Conservation (phyloP, 1,140 invertebrate species). For the Cyrtorhinus lividipennis region DNA sequence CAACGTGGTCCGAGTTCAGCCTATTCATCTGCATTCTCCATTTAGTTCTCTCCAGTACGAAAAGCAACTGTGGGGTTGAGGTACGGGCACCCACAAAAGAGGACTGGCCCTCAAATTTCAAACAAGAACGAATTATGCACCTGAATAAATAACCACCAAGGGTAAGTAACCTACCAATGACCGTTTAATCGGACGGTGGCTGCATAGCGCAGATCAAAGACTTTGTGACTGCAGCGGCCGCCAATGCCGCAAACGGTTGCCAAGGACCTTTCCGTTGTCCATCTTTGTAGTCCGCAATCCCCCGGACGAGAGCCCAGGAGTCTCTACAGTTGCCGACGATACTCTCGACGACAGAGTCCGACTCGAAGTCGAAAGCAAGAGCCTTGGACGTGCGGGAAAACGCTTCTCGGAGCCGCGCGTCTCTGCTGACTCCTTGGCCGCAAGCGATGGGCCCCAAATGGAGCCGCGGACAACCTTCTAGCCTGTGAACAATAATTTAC, state of each 20-base stretch:
- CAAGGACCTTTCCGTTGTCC: constrained; percentile 83
- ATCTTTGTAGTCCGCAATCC: constrained; percentile 92
- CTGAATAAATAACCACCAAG: too few relatives aligned
- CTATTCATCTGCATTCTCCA: too few relatives aligned
- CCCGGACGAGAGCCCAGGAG: constrained; percentile 56
- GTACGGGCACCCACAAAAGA: too few relatives aligned
- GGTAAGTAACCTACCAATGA: too few relatives aligned
- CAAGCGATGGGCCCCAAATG: constrained; percentile 77
- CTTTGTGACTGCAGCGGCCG: constrained; percentile 85
- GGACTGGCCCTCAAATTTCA: too few relatives aligned
- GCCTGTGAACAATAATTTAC: too few relatives aligned
- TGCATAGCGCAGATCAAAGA: constrained; percentile 74
- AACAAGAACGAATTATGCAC: too few relatives aligned
- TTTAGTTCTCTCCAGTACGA: too few relatives aligned
- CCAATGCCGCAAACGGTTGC: constrained; percentile 84
- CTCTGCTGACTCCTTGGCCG: constrained; percentile 55
- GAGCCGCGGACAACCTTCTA: constrained; percentile 45
- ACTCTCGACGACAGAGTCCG: constrained; percentile 89
- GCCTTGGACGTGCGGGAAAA: constrained; percentile 60
- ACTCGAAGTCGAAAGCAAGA: constrained; percentile 84
- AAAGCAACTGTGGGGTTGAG: too few relatives aligned
- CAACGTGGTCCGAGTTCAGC: too few relatives aligned
- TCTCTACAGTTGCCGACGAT: constrained; percentile 91
- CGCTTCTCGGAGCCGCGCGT: constrained; percentile 56
- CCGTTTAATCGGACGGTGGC: constrained; percentile 2